Percentiles rank a stretch among this genome's conserved stretches.
Evolutionary conservation across 2,888 invertebrate species (phyloP).

Genomic region (Laothoe populi): DNA sequence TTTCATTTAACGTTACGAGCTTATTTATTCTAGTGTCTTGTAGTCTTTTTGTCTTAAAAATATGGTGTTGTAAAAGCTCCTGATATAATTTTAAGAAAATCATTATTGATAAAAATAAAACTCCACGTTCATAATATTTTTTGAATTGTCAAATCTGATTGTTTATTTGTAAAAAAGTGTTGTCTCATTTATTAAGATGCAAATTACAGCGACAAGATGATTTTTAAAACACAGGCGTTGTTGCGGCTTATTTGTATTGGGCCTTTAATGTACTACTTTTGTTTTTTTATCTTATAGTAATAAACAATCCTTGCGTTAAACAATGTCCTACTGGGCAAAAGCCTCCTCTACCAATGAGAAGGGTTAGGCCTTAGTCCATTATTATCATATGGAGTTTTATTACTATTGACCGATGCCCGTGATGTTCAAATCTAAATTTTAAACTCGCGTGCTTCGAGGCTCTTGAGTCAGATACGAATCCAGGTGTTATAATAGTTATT

Average conservation of each 20-base stretch:
- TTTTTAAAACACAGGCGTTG: no score
- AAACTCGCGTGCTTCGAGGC: not conserved
- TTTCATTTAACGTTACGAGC: slow-evolving; percentile 69
- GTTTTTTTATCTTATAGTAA: no score
- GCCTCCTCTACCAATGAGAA: no score
- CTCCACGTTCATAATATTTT: not conserved
- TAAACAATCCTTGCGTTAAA: no score
- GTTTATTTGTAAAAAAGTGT: not conserved
- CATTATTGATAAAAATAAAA: not conserved
- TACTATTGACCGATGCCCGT: not conserved
- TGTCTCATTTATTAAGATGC: not conserved
- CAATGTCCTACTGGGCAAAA: no score
- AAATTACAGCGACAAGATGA: no score
- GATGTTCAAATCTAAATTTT: not conserved
- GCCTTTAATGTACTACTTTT: no score
- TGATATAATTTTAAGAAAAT: slow-evolving; percentile 1
- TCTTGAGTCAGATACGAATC: not conserved
- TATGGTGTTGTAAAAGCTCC: not conserved
- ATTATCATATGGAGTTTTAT: not conserved
- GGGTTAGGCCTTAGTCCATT: no score
- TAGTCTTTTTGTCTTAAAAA: slow-evolving; percentile 37
- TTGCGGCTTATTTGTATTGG: no score
- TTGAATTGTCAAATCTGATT: not conserved
- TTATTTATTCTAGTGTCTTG: slow-evolving; percentile 71
- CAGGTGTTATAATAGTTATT: slow-evolving; percentile 34